A percentile compares a stretch with the other conserved stretches of the same genome.
phyloP scores from a whole-genome alignment of 1,140 invertebrate species.

The Oppia nitens region DNA sequence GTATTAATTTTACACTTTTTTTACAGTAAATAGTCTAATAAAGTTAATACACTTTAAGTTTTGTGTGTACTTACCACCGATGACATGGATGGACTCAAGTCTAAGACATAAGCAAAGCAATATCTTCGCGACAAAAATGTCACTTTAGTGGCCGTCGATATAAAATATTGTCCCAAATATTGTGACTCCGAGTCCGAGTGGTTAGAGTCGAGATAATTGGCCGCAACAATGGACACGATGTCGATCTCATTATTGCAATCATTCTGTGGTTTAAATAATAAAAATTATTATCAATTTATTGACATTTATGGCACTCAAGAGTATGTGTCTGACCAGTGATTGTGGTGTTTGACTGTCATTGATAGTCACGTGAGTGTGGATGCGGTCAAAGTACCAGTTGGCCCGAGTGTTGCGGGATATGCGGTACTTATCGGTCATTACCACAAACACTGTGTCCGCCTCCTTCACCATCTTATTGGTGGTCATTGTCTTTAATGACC shows the following conservation, averaged over 20 bases:
- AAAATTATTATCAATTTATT: not conserved
- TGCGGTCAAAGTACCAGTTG: slow-evolving; percentile 52
- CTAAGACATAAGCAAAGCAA: slow-evolving; percentile 54
- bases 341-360: slow-evolving; percentile 1
- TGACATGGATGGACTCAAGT: slow-evolving; percentile 58
- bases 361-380: slow-evolving; percentile 40
- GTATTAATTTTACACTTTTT: too few relatives aligned
- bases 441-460: slow-evolving; percentile 8
- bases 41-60: too few relatives aligned
- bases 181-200: slow-evolving; percentile 36
- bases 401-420: slow-evolving; percentile 55
- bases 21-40: too few relatives aligned
- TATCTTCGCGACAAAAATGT: slow-evolving; percentile 41
- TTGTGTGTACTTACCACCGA: too few relatives aligned
- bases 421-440: slow-evolving; percentile 36
- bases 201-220: slow-evolving; percentile 21
- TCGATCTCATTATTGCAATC: slow-evolving; percentile 35
- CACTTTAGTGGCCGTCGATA: slow-evolving; percentile 34
- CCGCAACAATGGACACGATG: slow-evolving; percentile 43
- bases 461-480: slow-evolving; percentile 4
- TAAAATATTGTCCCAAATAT: slow-evolving; percentile 37
- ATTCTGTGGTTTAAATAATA: slow-evolving; percentile 21
- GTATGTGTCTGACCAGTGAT: not conserved
- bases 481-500: not conserved
- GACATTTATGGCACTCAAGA: not conserved